Base-by-base conservation (phyloP, 2,888 invertebrate genomes). In the Caenorhabditis afra region DNA sequence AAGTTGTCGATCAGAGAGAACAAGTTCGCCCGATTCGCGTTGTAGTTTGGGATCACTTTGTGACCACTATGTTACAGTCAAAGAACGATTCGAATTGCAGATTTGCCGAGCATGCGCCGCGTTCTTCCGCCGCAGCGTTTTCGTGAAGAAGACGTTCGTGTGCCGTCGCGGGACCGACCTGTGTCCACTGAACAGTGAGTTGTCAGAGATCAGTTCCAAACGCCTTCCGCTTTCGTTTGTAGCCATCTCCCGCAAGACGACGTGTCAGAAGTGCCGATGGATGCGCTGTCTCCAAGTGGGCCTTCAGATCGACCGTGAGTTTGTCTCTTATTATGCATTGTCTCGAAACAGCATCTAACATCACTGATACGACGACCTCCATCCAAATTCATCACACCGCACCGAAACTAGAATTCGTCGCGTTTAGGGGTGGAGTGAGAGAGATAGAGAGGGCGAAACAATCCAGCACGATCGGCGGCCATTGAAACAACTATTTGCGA, bases 81-180 rank as follows among this genome's bases (percentile, higher is more conserved):
- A 47, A 20, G 3, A 22, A 22, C 22, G 22, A 20, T 20, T 22
- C n/a, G n/a, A n/a, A n/a, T 62, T 79, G 35, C 74, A 79, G 79
- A 67, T 79, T n/a, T 80, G 79, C 29, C 75, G 79, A 29, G 79
- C 79, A 47, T 80, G 79, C 50, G 79, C 79, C 10, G 79, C 79
- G 22, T 80, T 80, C 57, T 80, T 80, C 61, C 70, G 79, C 12
- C 47, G 79, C 66, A 64, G 64, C 44, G 79, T 80, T 8, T 49
- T 41, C 7, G 68, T 67, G 44, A 70, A 75, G 45, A 80, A 80
- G 50, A 58, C 64, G 22, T 80, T 80, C 57, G 75, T 80, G 7
- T 80, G 79, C 44, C 52, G 79, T 66, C 20, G 79, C 44, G 79
- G 79, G 62, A 50, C 47, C 8, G 62, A 75, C 37, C 61, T 44